Evolutionary conservation across 35 echinoderm and acorn worm genomes (phyloP).

Genomic region (Anneissia japonica): DNA sequence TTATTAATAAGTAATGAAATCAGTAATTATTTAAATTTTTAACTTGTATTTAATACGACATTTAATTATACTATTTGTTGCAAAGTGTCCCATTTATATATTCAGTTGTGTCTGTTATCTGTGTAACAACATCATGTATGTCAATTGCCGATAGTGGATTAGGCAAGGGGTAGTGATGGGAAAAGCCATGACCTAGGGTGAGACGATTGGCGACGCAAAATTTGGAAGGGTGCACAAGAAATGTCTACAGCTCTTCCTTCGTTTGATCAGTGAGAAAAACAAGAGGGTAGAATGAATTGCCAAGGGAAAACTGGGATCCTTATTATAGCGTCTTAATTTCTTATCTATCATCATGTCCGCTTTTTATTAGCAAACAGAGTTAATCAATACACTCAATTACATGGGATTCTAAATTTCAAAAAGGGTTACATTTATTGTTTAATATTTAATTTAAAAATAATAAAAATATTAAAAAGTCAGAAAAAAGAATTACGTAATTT

Average conservation of each 20-base stretch:
- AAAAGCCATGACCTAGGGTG: background rate
- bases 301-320: background rate
- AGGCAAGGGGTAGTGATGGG: background rate
- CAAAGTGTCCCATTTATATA: background rate
- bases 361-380: background rate
- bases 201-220: background rate
- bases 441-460: too few species aligned
- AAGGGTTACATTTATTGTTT: too few species aligned
- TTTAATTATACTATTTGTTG: background rate
- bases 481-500: too few species aligned
- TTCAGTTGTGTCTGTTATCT: background rate
- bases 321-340: background rate
- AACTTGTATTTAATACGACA: too few species aligned
- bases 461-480: too few species aligned
- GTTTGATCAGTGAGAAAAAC: background rate
- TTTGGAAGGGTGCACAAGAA: background rate
- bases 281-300: background rate
- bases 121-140: background rate
- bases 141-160: background rate
- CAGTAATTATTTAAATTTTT: too few species aligned
- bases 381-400: too few species aligned
- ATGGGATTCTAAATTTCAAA: too few species aligned
- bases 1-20: too few species aligned
- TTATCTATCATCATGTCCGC: background rate
- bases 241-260: background rate